A percentile compares a stretch with the other conserved stretches of the same genome.
Evolutionary conservation across 2,113 vertebrate genomes (phyloP).

Genomic region (Rhegmatorhina hoffmannsi): DNA sequence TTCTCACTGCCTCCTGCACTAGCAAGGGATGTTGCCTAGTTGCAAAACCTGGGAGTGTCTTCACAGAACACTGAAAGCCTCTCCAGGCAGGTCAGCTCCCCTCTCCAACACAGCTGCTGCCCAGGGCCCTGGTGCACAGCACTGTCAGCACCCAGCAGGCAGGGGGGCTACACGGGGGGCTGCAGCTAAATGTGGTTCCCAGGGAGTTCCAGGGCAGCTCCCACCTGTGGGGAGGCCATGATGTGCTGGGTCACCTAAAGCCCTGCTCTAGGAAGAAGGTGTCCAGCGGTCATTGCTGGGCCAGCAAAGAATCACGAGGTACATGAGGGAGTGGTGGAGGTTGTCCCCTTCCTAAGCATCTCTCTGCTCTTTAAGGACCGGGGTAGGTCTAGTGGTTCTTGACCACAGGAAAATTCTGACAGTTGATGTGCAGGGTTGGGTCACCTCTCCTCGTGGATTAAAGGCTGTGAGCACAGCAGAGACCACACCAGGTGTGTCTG

Average conservation of each 20-base stretch:
- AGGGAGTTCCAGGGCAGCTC: background rate
- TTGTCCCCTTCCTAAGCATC: background rate
- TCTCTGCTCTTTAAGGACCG: background rate
- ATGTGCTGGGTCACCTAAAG: background rate
- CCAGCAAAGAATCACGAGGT: background rate
- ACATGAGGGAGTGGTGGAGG: background rate
- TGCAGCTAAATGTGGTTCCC: background rate
- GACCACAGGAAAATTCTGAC: background rate
- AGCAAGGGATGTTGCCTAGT: background rate
- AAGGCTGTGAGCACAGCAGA: background rate
- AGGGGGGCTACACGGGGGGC: background rate
- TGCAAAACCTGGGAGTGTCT: background rate
- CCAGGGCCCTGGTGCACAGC: fast-evolving
- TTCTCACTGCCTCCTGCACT: background rate
- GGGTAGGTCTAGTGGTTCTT: background rate
- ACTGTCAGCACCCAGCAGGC: background rate
- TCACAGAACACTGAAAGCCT: fast-evolving
- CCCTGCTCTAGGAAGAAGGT: background rate
- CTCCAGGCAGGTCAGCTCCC: background rate
- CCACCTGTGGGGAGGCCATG: fast-evolving
- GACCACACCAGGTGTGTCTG: background rate
- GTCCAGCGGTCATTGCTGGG: background rate
- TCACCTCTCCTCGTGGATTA: background rate
- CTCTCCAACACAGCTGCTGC: fast-evolving
- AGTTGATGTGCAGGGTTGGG: background rate